Conservation (phyloP, 2,113 vertebrate genomes). For the Trachemys scripta region DNA sequence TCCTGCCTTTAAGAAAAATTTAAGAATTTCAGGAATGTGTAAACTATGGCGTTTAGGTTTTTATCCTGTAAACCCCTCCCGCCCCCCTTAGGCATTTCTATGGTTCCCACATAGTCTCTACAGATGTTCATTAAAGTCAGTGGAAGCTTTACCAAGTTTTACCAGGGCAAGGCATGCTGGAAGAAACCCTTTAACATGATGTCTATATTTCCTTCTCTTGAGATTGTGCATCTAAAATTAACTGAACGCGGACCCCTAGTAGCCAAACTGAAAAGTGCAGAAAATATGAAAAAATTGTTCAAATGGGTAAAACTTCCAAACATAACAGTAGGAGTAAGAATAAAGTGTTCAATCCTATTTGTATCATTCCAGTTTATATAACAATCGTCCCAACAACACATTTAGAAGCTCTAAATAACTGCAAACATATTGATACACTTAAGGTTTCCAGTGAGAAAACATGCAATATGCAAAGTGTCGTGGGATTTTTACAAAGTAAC, state of each 20-base stretch:
- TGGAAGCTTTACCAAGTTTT: not conserved
- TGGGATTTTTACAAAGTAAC: not conserved
- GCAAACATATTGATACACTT: not conserved
- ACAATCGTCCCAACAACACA: not conserved
- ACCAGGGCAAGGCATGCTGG: not conserved
- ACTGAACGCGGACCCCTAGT: not conserved
- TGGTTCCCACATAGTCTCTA: not conserved
- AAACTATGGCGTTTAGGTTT: not conserved
- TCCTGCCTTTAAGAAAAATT: constrained; percentile 85
- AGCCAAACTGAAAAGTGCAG: not conserved
- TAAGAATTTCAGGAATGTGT: not conserved
- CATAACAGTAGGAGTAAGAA: not conserved
- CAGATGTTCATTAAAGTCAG: fast-evolving
- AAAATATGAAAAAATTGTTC: not conserved
- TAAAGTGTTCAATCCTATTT: not conserved
- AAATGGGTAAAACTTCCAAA: not conserved
- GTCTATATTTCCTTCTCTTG: not conserved
- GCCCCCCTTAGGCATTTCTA: fast-evolving
- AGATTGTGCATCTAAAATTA: not conserved
- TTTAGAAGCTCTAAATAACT: not conserved
- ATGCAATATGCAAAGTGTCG: not conserved
- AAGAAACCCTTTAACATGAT: not conserved
- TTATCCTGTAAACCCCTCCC: not conserved
- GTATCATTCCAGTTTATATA: not conserved
- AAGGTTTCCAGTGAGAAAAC: not conserved